Base-by-base conservation (phyloP, 2,888 invertebrate genomes). In the Electrophaes corylata region DNA sequence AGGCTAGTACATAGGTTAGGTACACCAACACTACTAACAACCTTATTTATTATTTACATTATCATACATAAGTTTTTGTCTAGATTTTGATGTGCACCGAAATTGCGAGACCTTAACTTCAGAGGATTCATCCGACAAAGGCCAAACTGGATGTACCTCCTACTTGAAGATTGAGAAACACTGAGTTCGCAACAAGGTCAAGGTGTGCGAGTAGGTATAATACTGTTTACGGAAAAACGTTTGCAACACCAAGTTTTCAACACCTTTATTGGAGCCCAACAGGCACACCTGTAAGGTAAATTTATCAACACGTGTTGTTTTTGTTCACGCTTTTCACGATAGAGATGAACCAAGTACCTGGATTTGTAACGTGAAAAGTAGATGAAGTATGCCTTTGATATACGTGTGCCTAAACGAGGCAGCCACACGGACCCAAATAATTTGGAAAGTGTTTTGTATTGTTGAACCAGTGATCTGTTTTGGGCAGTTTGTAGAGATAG, bases 151-250 rank as follows among this genome's bases (percentile, higher is more conserved):
- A 23, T 23, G 23, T 23, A 4, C 31, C n/a, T 37, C 14, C 14
- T 29, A 41, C 20, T 12, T 11, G 18, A 16, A 44, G 12, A 44
- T 44, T 29, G 18, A 29, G 29, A 44, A 44, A 29, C 44, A 29
- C 12, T 1, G 29, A 40, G 29, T 23, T 59, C 12, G 19, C 29
- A 48, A 57, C 59, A 57, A 57, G 57, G 62, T 60, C 57, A 62
- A 58, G 58, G 58, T 46, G 31, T 19, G 18, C 14, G 16, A 35
- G 40, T 52, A 20, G 37, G 31, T 44, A 18, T 3, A 10, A 10
- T 6, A 29, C 40, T 47, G 41, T 54, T 54, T 26, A 48, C 43
- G 48, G 43, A 53, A 37, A 45, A 53, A 29, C 45, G 44, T 44
- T 53, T 53, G 39, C 29, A 33, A 23, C 35, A 37, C 19, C 35